Percentiles rank a stretch among this genome's conserved stretches.
Conservation (phyloP, 1,140 invertebrate species). For the Drosophila sucinea region DNA sequence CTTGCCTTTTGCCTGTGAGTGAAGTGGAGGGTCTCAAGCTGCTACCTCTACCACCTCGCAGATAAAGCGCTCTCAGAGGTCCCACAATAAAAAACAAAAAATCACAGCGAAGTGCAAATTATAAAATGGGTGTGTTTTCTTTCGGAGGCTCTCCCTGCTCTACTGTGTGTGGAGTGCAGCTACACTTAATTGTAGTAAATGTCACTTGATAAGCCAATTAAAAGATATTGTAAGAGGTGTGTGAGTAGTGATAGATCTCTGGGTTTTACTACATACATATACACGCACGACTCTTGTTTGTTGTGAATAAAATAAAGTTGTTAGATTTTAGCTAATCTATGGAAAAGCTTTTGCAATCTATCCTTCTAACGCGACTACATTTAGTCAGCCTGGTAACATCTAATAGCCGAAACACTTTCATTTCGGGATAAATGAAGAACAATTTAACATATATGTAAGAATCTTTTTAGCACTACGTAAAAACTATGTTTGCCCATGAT, state of each 20-base stretch:
- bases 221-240: constrained; percentile 31
- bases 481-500: not conserved
- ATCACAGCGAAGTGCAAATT: constrained; percentile 33
- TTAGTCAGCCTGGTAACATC: too few relatives aligned
- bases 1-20: not conserved
- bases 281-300: not conserved
- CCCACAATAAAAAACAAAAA: constrained; percentile 8
- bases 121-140: constrained; percentile 49
- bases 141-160: constrained; percentile 25
- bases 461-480: not conserved
- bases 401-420: too few relatives aligned
- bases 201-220: constrained; percentile 45
- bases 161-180: not conserved
- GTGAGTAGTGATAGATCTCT: not conserved
- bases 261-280: too few relatives aligned
- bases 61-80: not conserved
- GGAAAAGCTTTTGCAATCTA: too few relatives aligned
- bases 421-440: too few relatives aligned
- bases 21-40: constrained; percentile 6
- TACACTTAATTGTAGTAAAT: not conserved
- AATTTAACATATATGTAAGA: too few relatives aligned
- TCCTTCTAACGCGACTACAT: too few relatives aligned
- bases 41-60: not conserved
- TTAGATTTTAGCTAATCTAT: not conserved
- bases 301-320: not conserved